A percentile compares a stretch with the other conserved stretches of the same genome.
Evolutionary conservation across 2,797 vertebrate species (phyloP).

Genomic region (Mus minutoides): DNA sequence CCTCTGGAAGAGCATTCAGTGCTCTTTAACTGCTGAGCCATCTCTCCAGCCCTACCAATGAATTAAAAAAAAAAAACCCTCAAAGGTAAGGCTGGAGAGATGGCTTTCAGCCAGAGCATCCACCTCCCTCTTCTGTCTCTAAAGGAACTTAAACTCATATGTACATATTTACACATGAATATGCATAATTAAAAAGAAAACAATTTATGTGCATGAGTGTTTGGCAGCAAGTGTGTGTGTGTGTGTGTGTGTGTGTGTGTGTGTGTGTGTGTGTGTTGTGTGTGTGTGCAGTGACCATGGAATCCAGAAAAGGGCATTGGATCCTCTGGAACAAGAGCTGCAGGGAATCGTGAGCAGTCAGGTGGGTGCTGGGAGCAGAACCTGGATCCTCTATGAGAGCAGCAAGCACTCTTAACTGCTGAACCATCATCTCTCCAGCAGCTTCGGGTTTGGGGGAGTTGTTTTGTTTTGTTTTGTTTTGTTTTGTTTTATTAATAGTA

Average conservation of each 20-base stretch:
- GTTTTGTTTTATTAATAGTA: background rate
- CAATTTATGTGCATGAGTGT: background rate
- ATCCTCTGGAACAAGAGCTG: no score
- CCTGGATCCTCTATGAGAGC: background rate
- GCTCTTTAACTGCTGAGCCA: background rate
- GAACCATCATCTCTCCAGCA: background rate
- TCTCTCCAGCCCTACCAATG: background rate
- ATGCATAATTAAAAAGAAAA: background rate
- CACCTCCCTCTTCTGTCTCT: background rate
- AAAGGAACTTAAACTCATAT: background rate
- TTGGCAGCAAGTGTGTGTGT: no score
- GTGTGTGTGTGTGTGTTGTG: no score
- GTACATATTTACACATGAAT: background rate
- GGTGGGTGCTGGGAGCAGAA: background rate
- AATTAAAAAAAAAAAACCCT: background rate
- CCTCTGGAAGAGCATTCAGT: background rate
- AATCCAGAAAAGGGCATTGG: background rate
- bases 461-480: no score
- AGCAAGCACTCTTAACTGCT: background rate
- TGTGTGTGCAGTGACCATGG: background rate
- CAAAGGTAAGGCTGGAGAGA: background rate
- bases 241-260: no score
- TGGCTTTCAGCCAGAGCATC: background rate
- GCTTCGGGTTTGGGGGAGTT: background rate
- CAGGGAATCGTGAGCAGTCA: background rate